Evolutionary conservation across 2,113 vertebrate genomes (phyloP), one percentile per base, ranked within the genome.

Genomic region (Channa maculata): DNA sequence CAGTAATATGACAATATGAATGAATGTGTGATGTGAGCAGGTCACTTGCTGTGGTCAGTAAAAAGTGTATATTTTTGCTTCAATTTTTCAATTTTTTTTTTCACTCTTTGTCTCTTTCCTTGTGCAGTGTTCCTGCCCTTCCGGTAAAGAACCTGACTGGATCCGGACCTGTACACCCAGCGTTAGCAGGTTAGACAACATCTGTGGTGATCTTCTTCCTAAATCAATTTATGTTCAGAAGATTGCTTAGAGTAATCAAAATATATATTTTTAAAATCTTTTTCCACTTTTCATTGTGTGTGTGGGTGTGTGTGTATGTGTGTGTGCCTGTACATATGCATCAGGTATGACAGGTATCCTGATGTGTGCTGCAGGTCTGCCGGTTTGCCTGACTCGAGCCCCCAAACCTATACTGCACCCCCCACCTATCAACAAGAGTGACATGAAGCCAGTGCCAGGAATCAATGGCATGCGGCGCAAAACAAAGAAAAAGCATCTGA

Each of bases 311-410:
- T 76, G 39, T 8, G n/a, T 70, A 57, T 68, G 52, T 66, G 24
- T 24, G 24, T 24, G 24, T 24, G 24, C 24, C 24, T 24, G 24
- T 71, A 54, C 41, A 71, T 71, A 66, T 74, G 14, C 9, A 11
- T 77, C 92, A 99, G 98, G 98, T 64, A 99, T 99, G 96, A 99
- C 97, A 0, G 97, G 98, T 73, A 98, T 99, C 90, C 92, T 99
- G 85, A 95, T 99, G 94, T 98, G 97, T 11, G 98, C 97, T 0
- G 97, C 97, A 0, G 98, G 97, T 69, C 92, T 99, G 83, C 98
- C 97, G 0, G 97, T 99, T 79, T 98, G 97, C 82, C 92, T 98
- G 91, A 98, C 98, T 3, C 95, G 98, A 0, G 96, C 97, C 15
- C 98, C 98, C 39, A 98, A 97, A 62, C 97, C 97, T 75, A 95